These are phyloP conservation scores for Lasioglossum calceatum DNA, from an alignment of 2,888 invertebrate species.

Conservation along the genomic window DNA sequence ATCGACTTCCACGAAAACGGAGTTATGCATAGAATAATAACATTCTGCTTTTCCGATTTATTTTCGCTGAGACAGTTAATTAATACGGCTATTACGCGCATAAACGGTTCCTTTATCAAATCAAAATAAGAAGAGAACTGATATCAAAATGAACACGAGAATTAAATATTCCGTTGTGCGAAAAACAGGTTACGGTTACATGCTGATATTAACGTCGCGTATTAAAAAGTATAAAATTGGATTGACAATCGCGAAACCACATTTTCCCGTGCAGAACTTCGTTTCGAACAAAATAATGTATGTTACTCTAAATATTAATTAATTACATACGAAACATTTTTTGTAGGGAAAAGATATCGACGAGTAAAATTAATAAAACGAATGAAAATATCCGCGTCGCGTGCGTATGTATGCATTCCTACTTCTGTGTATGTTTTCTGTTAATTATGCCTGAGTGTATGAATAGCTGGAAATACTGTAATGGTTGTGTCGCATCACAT, in stretches of 20 bases:
- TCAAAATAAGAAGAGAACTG: not conserved
- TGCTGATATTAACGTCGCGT: not conserved
- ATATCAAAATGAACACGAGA: not conserved
- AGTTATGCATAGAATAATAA: not conserved
- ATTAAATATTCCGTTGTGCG: not conserved
- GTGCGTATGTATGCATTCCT: not conserved
- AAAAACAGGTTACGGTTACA: not conserved
- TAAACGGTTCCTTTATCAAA: not conserved
- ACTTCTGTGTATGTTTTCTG: not conserved
- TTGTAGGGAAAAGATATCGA: not conserved
- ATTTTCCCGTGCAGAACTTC: not conserved
- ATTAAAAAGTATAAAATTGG: conserved; percentile 6
- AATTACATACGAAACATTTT: not conserved
- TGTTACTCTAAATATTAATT: not conserved
- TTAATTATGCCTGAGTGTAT: not conserved
- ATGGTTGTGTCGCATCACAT: not conserved
- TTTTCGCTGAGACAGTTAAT: not conserved
- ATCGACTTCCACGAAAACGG: not conserved
- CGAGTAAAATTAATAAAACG: not conserved
- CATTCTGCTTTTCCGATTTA: not conserved
- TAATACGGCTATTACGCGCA: not conserved
- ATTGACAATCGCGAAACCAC: not conserved
- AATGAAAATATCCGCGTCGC: not conserved
- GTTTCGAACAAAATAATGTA: not conserved
- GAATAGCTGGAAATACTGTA: not conserved